Base-by-base conservation (phyloP, 2,888 invertebrate species). In the Meghimatium bilineatum region DNA sequence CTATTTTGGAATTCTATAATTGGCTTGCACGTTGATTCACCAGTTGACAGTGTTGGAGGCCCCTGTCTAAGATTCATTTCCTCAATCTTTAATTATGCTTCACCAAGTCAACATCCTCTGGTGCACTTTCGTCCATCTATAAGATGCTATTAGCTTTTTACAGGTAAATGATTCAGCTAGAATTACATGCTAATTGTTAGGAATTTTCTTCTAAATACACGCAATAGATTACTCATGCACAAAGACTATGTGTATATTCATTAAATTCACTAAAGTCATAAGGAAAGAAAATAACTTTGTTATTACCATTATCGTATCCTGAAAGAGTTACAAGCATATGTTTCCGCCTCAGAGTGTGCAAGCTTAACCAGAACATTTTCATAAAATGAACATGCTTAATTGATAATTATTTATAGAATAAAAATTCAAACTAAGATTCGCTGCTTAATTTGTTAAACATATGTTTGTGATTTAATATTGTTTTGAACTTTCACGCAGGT, bases 181-280 rank as follows among this genome's bases (percentile, higher is more conserved):
- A 80, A 69, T 52, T 69, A 20, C 80, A 80, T 67, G 80, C 69
- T 80, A 71, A 80, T 71, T 23, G 52, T 26, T 44, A 26, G 69
- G 80, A 69, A 69, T 80, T 67, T 69, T 38, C 80, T 69, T 29
- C 20, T 69, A 52, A 80, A 69, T 80, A 69, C 44, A 32, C 52
- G 71, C 36, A 67, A 80, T 80, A 80, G 52, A 80, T 80, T 80
- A 52, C 69, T 69, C 80, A 80, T 71, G 14, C 67, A 67, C 67
- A 29, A 52, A 38, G 34, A 32, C 34, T 34, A 71, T 23, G 14
- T 32, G 26, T 44, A 49, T 44, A 23, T 66, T 71, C 52, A 10
- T 1, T 23, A 34, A 52, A 17, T 20, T 60, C 20, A 76, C 23
- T 60, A 34, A 20, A 76, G 20, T 56, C 23, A 3, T 56, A 52